Conservation (phyloP, 1,140 invertebrate genomes). For the Drosophila pseudoobscura region DNA sequence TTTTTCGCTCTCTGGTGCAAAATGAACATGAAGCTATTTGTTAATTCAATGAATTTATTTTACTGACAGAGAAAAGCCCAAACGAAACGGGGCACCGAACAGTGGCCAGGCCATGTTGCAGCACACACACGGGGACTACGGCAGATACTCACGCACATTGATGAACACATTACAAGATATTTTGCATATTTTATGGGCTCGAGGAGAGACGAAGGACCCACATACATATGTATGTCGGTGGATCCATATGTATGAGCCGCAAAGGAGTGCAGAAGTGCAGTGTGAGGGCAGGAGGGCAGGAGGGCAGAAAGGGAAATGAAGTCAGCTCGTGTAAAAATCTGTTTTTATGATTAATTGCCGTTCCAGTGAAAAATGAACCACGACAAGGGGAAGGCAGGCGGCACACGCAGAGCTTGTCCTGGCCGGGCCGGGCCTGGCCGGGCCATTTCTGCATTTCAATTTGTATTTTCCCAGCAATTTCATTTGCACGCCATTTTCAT, state of each 20-base stretch:
- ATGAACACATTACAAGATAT: conserved; percentile 79
- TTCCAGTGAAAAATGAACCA: conserved; percentile 51
- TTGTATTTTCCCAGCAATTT: conserved; percentile 57
- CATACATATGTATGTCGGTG: neutral
- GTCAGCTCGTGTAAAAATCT: conserved; percentile 62
- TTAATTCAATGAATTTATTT: conserved; percentile 73
- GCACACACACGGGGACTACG: conserved; percentile 20
- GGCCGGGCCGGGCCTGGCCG: neutral
- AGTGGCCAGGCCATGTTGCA: conserved; percentile 49
- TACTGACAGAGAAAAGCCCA: conserved; percentile 6
- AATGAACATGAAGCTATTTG: conserved; percentile 72
- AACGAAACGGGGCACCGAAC: conserved; percentile 39
- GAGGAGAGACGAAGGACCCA: conserved; percentile 2
- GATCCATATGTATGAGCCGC: neutral
- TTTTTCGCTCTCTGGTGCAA: conserved; percentile 26
- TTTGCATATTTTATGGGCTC: conserved; percentile 72
- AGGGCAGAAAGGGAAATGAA: conserved; percentile 1
- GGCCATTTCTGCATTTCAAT: conserved; percentile 55
- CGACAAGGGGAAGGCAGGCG: conserved; percentile 9
- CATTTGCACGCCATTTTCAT: conserved; percentile 46
- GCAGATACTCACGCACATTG: conserved; percentile 54
- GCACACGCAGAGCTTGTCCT: too few relatives aligned
- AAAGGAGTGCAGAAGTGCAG: neutral
- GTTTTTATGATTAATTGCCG: conserved; percentile 75
- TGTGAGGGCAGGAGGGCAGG: too few relatives aligned